These are phyloP conservation scores for Cyprichromis sp. DNA, from an alignment of 2,113 vertebrate genomes.

Conservation along the genomic window DNA sequence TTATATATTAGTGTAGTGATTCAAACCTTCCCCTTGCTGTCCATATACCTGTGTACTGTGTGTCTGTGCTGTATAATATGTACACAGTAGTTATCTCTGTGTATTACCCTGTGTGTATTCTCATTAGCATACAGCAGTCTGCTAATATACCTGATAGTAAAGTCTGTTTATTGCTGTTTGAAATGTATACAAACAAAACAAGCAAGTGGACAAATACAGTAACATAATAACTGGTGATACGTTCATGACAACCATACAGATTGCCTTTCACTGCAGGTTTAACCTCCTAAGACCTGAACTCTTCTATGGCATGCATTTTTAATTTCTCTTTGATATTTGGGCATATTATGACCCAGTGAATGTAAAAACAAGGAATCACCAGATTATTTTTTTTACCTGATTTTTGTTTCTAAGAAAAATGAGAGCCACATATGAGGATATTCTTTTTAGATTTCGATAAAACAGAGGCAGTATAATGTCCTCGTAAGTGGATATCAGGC, in stretches of 20 bases:
- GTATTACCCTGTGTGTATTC: neutral
- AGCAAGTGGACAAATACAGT: neutral
- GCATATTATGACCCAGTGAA: neutral
- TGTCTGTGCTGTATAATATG: neutral
- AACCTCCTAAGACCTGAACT: neutral
- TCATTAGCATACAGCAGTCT: neutral
- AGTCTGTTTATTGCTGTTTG: neutral
- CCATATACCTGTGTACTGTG: neutral
- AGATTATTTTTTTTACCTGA: neutral
- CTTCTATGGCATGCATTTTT: neutral
- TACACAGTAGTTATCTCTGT: rapidly evolving
- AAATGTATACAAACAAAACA: neutral
- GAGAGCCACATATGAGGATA: neutral
- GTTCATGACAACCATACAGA: neutral
- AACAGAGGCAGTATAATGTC: rapidly evolving
- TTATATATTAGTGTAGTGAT: neutral
- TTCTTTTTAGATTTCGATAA: neutral
- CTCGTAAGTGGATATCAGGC: rapidly evolving
- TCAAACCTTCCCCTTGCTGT: neutral
- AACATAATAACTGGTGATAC: neutral
- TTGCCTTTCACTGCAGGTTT: neutral
- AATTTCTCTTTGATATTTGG: neutral
- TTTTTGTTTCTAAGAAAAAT: neutral
- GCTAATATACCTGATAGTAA: neutral
- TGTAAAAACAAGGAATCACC: neutral